phyloP scores from a whole-genome alignment of 2,113 vertebrate species.

The Actenoides lindsayi region DNA sequence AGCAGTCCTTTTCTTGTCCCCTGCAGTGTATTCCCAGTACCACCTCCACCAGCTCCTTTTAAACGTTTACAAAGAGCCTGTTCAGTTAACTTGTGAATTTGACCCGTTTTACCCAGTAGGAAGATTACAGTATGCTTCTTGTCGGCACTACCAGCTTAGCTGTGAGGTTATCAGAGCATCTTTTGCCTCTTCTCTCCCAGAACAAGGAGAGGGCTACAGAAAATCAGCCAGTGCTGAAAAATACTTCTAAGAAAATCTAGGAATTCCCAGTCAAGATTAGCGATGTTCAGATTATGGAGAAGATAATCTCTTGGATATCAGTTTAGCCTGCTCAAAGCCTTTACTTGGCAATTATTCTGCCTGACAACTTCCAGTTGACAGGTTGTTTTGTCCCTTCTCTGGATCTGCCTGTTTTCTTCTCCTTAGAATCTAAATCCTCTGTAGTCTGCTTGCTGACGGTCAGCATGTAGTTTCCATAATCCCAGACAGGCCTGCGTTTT shows the following conservation, averaged over 20 bases:
- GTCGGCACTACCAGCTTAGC: not conserved
- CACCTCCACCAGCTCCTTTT: not conserved
- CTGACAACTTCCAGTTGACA: not conserved
- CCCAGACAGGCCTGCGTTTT: not conserved
- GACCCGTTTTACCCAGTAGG: not conserved
- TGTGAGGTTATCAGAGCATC: not conserved
- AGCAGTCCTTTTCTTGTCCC: not conserved
- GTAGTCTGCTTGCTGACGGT: not conserved
- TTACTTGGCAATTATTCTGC: not conserved
- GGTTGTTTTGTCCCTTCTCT: not conserved
- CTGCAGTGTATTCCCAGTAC: not conserved
- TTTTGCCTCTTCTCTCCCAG: not conserved
- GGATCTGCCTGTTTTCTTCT: not conserved
- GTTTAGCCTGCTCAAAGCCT: not conserved
- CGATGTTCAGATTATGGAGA: not conserved
- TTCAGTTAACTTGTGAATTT: not conserved
- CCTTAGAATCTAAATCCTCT: not conserved
- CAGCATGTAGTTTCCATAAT: not conserved
- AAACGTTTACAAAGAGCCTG: not conserved
- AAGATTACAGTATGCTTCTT: not conserved
- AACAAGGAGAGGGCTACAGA: not conserved
- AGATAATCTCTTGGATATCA: not conserved
- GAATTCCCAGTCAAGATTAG: not conserved
- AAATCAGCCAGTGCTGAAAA: not conserved
- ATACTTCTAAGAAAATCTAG: not conserved